These are phyloP conservation scores for Neogobius melanostomus DNA, from an alignment of 2,113 vertebrate genomes.

Conservation along the genomic window DNA sequence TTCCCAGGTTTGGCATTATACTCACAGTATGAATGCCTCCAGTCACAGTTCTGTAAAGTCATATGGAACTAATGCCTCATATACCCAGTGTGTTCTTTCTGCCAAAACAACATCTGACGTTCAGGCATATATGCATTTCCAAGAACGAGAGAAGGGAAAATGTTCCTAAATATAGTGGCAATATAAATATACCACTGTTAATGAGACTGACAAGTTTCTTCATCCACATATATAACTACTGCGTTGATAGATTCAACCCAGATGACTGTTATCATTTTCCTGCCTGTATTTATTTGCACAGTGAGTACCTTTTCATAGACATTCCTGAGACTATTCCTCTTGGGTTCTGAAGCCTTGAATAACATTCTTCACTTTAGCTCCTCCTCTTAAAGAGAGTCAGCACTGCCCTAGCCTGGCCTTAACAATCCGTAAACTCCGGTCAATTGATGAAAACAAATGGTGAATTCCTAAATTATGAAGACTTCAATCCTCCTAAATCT, in stretches of 20 bases:
- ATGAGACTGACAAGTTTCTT: no score
- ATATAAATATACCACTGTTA: neutral
- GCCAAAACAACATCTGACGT: neutral
- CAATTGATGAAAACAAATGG: no score
- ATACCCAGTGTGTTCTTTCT: neutral
- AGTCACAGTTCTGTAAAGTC: neutral
- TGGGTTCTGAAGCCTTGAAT: neutral
- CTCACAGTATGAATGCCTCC: neutral
- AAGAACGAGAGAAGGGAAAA: neutral
- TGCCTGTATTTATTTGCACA: no score
- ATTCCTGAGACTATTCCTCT: neutral
- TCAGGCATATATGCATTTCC: neutral
- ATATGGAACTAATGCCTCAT: neutral
- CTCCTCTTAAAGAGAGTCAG: neutral
- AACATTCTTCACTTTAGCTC: slow-evolving; percentile 3
- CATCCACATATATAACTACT: no score
- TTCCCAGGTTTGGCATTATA: slow-evolving; percentile 4
- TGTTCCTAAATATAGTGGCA: neutral
- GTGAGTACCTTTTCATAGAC: neutral
- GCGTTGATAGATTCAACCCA: no score
- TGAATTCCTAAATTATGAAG: no score
- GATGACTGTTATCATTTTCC: no score
- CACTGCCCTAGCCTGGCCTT: no score
- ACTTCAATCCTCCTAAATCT: no score
- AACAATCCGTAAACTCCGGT: no score